These are phyloP conservation scores for Cuculus canorus DNA, from an alignment of 2,797 vertebrate species.

Conservation along the genomic window DNA sequence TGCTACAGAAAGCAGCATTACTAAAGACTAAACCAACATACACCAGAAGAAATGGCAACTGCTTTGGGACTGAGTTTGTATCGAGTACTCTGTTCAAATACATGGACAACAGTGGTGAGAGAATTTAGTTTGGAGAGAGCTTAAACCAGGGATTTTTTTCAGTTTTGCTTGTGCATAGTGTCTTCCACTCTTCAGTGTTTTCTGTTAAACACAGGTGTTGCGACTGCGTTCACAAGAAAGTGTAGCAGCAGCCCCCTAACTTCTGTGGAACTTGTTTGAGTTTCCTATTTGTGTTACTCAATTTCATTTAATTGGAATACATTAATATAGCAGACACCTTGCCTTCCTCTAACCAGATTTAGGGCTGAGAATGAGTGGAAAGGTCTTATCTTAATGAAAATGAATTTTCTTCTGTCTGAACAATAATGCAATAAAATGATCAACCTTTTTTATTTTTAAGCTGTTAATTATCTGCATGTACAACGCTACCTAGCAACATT, in stretches of 20 bases:
- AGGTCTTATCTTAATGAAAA: slow-evolving; percentile 65
- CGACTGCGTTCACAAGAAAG: neutral
- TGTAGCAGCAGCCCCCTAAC: neutral
- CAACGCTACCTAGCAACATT: slow-evolving; percentile 22
- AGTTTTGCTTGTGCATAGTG: neutral
- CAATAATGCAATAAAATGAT: slow-evolving; percentile 49
- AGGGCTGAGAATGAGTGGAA: slow-evolving; percentile 46
- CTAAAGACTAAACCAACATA: neutral
- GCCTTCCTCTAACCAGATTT: slow-evolving; percentile 47
- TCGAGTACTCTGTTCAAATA: neutral
- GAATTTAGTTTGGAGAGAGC: neutral
- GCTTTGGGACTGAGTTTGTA: neutral
- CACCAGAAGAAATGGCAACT: neutral
- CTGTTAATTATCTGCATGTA: slow-evolving; percentile 48
- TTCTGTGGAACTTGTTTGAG: neutral
- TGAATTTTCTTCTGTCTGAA: slow-evolving; percentile 58
- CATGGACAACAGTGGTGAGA: neutral
- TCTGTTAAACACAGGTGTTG: neutral
- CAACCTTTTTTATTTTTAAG: neutral
- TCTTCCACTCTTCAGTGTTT: neutral
- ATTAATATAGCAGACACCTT: slow-evolving; percentile 41
- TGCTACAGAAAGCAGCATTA: neutral
- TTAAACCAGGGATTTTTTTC: neutral
- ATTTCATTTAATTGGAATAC: slow-evolving; percentile 24
- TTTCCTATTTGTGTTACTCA: neutral